Conservation (phyloP, 2,113 vertebrate genomes). For the Pseudorasbora parva region DNA sequence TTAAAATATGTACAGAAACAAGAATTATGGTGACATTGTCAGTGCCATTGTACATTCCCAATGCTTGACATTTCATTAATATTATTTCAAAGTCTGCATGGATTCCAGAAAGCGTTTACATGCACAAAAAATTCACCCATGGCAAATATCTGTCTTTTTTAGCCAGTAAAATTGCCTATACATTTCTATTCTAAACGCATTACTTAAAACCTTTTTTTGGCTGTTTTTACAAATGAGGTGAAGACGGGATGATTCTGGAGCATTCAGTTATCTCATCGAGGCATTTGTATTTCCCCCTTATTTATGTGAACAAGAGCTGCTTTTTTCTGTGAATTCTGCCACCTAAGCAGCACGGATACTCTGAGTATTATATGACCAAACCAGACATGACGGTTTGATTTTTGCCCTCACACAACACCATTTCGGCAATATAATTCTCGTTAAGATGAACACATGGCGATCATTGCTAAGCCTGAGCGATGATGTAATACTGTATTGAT, state of each 20-base stretch:
- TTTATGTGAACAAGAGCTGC: neutral
- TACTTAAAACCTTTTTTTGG: no score
- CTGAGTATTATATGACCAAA: neutral
- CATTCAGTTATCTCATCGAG: neutral
- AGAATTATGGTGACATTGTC: neutral
- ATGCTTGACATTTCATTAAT: neutral
- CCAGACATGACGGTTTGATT: neutral
- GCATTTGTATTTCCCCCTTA: neutral
- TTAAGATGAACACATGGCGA: neutral
- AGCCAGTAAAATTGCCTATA: no score
- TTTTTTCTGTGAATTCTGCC: neutral
- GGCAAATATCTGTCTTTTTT: no score
- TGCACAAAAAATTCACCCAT: no score
- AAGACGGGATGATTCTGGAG: neutral
- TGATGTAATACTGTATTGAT: constrained; percentile 42
- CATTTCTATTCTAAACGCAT: no score
- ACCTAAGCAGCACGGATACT: neutral
- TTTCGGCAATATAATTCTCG: neutral
- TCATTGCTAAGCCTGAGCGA: constrained; percentile 21
- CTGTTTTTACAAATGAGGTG: no score
- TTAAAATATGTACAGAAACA: neutral
- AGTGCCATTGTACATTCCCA: neutral
- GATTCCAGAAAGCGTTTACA: no score
- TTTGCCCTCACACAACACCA: neutral
- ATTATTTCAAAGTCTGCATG: no score